These are phyloP conservation scores for Oenanthe melanoleuca DNA, from an alignment of 2,113 vertebrate species.

Conservation along the genomic window DNA sequence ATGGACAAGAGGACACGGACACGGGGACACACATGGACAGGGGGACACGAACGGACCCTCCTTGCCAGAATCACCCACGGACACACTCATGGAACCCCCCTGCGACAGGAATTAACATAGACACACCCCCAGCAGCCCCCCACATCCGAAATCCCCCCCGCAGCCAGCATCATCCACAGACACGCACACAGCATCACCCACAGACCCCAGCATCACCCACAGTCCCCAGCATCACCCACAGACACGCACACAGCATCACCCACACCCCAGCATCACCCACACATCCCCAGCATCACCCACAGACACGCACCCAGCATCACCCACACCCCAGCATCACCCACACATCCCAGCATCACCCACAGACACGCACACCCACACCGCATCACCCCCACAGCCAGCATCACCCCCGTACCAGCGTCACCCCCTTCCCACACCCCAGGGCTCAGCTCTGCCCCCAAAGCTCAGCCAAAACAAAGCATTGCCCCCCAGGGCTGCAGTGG, in stretches of 20 bases:
- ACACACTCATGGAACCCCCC: not conserved
- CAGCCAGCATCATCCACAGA: no score
- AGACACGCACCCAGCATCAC: no score
- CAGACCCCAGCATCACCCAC: no score
- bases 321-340: no score
- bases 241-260: no score
- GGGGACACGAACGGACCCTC: not conserved
- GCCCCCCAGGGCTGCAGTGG: not conserved
- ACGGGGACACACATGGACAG: not conserved
- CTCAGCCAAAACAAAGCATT: not conserved
- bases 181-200: no score
- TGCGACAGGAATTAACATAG: not conserved
- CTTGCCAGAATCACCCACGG: not conserved
- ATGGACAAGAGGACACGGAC: not conserved
- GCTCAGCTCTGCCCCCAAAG: not conserved
- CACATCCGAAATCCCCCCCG: not conserved
- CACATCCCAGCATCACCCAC: no score
- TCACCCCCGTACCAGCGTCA: not conserved
- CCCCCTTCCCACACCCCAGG: fast-evolving
- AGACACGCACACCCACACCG: no score
- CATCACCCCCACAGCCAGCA: not conserved
- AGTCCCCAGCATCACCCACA: no score
- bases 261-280: no score
- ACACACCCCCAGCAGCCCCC: not conserved
- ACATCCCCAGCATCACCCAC: no score